Conservation (phyloP, 2,113 vertebrate genomes). For the Cheilinus undulatus region DNA sequence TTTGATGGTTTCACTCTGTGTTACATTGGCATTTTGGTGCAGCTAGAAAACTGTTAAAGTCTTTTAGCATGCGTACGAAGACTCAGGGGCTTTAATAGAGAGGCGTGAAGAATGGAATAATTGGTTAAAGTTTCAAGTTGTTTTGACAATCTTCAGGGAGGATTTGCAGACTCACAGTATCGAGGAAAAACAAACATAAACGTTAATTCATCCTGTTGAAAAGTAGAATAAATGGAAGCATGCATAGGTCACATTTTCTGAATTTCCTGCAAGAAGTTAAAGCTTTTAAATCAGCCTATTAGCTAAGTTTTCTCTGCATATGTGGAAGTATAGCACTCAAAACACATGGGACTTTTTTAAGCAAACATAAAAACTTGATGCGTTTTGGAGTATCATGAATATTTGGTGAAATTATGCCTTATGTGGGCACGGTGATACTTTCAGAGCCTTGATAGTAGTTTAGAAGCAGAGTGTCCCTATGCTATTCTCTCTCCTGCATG, state of each 20-base stretch:
- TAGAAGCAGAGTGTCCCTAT: constrained; percentile 7
- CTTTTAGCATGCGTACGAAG: background rate
- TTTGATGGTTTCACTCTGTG: constrained; percentile 13
- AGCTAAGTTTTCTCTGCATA: background rate
- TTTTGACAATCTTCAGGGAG: background rate
- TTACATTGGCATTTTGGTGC: constrained; percentile 5
- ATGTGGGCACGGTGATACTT: background rate
- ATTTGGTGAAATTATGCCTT: constrained; percentile 1
- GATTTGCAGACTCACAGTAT: constrained; percentile 5
- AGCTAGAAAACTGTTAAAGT: background rate
- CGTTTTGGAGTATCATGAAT: background rate
- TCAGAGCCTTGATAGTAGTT: constrained; percentile 6
- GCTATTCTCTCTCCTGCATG: constrained; percentile 20
- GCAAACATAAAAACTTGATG: background rate
- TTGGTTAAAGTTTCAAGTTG: constrained; percentile 23
- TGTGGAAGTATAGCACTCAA: background rate
- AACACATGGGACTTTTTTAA: background rate
- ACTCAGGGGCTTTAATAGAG: background rate
- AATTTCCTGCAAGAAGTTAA: background rate
- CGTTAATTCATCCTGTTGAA: constrained; percentile 12
- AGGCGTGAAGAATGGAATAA: constrained; percentile 36
- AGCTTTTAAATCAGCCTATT: background rate
- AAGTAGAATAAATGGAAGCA: constrained; percentile 15
- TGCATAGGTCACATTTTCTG: background rate
- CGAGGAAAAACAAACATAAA: constrained; percentile 28